These are phyloP conservation scores for Bombyx mandarina DNA, from an alignment of 1,140 invertebrate genomes.

Conservation along the genomic window DNA sequence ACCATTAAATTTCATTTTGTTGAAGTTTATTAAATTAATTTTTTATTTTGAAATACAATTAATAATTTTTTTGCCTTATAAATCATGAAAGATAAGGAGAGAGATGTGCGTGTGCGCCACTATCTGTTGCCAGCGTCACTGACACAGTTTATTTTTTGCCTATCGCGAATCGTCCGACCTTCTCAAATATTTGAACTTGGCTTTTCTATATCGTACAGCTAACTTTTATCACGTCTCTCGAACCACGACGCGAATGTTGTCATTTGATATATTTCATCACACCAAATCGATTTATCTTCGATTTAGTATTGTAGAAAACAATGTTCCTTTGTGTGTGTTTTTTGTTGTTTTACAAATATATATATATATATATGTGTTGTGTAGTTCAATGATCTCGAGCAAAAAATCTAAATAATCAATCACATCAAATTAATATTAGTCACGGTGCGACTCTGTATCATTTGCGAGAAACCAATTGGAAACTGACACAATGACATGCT, in stretches of 20 bases:
- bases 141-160: slow-evolving; percentile 30
- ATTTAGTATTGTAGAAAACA: too few species aligned
- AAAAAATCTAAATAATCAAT: slow-evolving; percentile 38
- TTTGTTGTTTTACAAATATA: too few species aligned
- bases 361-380: too few species aligned
- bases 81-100: slow-evolving; percentile 11
- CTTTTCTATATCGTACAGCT: slow-evolving; percentile 17
- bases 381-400: slow-evolving; percentile 7
- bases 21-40: too few species aligned
- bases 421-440: slow-evolving; percentile 20
- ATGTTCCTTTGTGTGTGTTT: too few species aligned
- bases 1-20: too few species aligned
- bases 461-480: slow-evolving; percentile 9
- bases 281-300: too few species aligned
- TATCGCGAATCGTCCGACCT: slow-evolving; percentile 32
- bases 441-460: slow-evolving; percentile 6
- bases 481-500: slow-evolving; percentile 4
- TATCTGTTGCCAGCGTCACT: slow-evolving; percentile 20
- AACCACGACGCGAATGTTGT: slow-evolving; percentile 10
- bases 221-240: slow-evolving; percentile 6
- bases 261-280: background rate
- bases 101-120: slow-evolving; percentile 8
- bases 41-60: too few species aligned
- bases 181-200: slow-evolving; percentile 41
- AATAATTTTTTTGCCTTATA: too few species aligned